Conservation (phyloP, 2,113 vertebrate genomes). For the Apeltes quadracus region DNA sequence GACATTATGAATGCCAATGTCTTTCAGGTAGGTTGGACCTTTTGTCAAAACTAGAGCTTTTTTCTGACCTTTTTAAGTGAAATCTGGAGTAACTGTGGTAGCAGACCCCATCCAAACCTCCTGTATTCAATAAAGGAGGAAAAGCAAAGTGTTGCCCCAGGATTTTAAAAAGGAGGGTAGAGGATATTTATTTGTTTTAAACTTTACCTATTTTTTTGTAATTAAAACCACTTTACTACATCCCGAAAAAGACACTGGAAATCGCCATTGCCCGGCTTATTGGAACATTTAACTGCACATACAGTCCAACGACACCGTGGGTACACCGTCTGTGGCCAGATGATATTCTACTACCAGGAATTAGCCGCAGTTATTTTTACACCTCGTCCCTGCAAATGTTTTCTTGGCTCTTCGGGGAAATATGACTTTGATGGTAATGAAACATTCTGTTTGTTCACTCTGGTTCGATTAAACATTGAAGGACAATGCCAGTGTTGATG, state of each 20-base stretch:
- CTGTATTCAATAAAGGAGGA: not conserved
- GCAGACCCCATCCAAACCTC: slow-evolving; percentile 2
- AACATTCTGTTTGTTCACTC: slow-evolving; percentile 42
- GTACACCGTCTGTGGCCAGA: slow-evolving; percentile 34
- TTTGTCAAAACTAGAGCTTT: slow-evolving; percentile 6
- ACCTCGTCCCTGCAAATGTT: slow-evolving; percentile 14
- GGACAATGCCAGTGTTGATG: slow-evolving; percentile 24
- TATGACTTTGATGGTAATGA: slow-evolving; percentile 32
- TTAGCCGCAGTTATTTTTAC: slow-evolving; percentile 36
- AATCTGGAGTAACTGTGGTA: slow-evolving; percentile 7
- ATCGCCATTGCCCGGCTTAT: slow-evolving; percentile 34
- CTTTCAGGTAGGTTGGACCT: slow-evolving; percentile 76
- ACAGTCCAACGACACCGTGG: slow-evolving; percentile 31
- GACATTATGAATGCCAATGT: slow-evolving; percentile 80
- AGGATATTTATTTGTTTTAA: not conserved
- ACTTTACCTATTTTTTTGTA: not conserved
- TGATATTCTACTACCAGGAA: slow-evolving; percentile 40
- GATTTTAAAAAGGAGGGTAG: not conserved
- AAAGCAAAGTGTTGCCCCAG: not conserved
- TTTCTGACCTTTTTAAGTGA: slow-evolving; percentile 28
- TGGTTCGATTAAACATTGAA: slow-evolving; percentile 49
- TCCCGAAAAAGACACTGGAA: not conserved
- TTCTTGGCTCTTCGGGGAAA: slow-evolving; percentile 26
- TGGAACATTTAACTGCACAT: slow-evolving; percentile 41
- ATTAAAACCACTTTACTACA: not conserved